phyloP scores from a whole-genome alignment of 2,113 vertebrate species.

The Rhinoderma darwinii region DNA sequence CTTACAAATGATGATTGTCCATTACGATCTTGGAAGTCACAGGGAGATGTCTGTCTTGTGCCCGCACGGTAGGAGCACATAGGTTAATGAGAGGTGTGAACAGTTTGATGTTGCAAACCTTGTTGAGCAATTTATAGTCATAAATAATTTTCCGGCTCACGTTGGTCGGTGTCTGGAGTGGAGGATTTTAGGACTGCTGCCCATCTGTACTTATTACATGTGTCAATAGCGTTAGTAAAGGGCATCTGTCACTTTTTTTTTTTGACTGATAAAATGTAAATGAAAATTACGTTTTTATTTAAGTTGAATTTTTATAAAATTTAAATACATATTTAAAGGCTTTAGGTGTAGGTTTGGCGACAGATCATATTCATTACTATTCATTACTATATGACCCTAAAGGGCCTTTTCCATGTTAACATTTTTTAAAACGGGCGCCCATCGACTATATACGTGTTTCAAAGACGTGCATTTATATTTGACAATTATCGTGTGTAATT shows the following conservation, averaged over 20 bases:
- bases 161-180: not conserved
- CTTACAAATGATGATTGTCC: constrained; percentile 57
- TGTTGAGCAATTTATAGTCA: not conserved
- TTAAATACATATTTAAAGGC: too few species aligned
- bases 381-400: too few species aligned
- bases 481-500: too few species aligned
- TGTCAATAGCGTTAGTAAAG: not conserved
- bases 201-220: not conserved
- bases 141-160: not conserved
- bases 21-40: constrained; percentile 31
- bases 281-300: too few species aligned
- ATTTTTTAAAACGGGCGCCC: too few species aligned
- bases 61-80: constrained; percentile 11
- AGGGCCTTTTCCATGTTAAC: too few species aligned
- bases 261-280: not conserved
- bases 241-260: not conserved
- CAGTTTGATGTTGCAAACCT: constrained; percentile 14
- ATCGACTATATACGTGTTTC: too few species aligned
- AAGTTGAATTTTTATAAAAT: not conserved
- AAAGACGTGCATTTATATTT: too few species aligned
- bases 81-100: constrained; percentile 54
- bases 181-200: not conserved
- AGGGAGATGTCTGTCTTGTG: constrained; percentile 32
- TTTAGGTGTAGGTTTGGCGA: too few species aligned
- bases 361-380: too few species aligned